Conservation (phyloP, 2,888 invertebrate species). For the Panopea generosa region DNA sequence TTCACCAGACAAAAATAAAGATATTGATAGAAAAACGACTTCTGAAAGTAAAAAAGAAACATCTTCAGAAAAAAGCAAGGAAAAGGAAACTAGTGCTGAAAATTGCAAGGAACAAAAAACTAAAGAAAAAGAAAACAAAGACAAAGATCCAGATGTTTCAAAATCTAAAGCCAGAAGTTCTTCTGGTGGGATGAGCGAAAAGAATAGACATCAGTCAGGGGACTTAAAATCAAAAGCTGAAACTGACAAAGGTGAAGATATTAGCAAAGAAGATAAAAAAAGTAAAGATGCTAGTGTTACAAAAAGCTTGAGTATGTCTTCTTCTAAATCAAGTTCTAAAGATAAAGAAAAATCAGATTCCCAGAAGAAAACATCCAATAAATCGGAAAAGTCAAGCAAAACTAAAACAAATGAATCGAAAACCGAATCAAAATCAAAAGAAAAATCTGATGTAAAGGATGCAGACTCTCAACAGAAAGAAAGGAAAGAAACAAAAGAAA, state of each 20-base stretch:
- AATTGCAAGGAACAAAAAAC: constrained; percentile 63
- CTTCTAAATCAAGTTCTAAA: constrained; percentile 53
- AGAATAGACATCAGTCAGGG: constrained; percentile 41
- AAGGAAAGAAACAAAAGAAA: constrained; percentile 46
- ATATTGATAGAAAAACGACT: constrained; percentile 56
- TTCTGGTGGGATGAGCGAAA: constrained; percentile 32
- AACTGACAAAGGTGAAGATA: constrained; percentile 46
- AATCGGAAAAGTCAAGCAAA: constrained; percentile 48
- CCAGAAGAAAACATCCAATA: constrained; percentile 47
- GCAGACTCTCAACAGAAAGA: constrained; percentile 19
- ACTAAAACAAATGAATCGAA: constrained; percentile 36
- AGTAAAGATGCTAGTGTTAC: constrained; percentile 36
- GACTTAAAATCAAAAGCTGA: constrained; percentile 64
- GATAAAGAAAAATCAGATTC: constrained; percentile 53
- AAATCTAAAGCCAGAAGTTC: constrained; percentile 51
- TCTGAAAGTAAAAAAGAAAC: constrained; percentile 61
- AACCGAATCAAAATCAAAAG: constrained; percentile 44
- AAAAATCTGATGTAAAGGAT: constrained; percentile 35
- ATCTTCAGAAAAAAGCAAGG: constrained; percentile 28
- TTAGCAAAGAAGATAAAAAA: constrained; percentile 45
- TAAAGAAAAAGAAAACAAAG: constrained; percentile 61
- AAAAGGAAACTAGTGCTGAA: constrained; percentile 32
- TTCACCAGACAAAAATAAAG: constrained; percentile 53
- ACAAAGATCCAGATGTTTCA: constrained; percentile 58
- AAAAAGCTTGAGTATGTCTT: constrained; percentile 39